Evolutionary conservation across 2,888 invertebrate genomes (phyloP).

Genomic region (Lycocerus yunnanus): DNA sequence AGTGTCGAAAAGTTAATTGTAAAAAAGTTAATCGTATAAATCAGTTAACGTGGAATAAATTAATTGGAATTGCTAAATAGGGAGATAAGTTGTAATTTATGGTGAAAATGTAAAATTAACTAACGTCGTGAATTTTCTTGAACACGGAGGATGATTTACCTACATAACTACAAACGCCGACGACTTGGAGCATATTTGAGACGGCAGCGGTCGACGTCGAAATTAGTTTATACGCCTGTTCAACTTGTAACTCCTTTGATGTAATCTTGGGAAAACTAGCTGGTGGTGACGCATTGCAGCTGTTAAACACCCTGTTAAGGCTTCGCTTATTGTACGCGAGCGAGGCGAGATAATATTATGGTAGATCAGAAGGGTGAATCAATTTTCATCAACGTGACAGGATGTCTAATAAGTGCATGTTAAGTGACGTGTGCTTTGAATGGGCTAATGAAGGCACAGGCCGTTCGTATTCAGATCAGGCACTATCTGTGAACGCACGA

Average conservation of each 20-base stretch:
- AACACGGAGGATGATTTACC: not conserved
- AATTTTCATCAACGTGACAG: constrained; percentile 45
- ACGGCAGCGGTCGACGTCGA: constrained; percentile 23
- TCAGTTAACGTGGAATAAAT: constrained; percentile 25
- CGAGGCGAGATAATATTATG: constrained; percentile 41
- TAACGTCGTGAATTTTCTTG: not conserved
- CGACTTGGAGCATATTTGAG: constrained; percentile 28
- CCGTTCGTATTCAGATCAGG: constrained; percentile 33
- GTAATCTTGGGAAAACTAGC: constrained; percentile 33
- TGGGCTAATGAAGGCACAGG: constrained; percentile 30
- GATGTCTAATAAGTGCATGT: constrained; percentile 43
- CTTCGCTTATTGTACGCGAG: constrained; percentile 37
- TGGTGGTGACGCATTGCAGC: constrained; percentile 44
- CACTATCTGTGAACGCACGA: constrained; percentile 34
- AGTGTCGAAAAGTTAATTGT: not conserved
- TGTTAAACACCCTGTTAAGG: constrained; percentile 40
- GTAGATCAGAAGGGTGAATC: constrained; percentile 41
- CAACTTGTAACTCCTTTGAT: constrained; percentile 40
- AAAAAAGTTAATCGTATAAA: not conserved
- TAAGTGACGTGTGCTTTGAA: constrained; percentile 38
- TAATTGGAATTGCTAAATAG: constrained; percentile 34
- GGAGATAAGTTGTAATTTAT: constrained; percentile 28
- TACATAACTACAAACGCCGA: not conserved
- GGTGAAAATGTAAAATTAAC: not conserved
- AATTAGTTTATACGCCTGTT: constrained; percentile 38